These are phyloP conservation scores for Coptodon rendalli DNA, from an alignment of 2,113 vertebrate genomes.

Conservation along the genomic window DNA sequence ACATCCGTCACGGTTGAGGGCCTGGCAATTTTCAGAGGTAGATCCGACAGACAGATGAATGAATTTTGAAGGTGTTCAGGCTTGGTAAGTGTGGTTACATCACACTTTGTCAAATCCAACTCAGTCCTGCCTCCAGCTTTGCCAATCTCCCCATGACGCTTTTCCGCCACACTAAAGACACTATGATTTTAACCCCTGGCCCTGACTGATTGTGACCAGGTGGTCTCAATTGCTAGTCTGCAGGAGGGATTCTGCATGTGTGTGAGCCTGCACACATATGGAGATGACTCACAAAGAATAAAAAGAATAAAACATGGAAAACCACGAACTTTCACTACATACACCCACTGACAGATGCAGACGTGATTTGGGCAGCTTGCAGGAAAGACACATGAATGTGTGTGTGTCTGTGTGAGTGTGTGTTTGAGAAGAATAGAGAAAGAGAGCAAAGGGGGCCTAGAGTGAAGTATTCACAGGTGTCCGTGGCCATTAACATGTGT, in stretches of 20 bases:
- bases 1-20: not conserved
- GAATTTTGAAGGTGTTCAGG: conserved; percentile 7
- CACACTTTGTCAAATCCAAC: not conserved
- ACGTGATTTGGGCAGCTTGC: conserved; percentile 25
- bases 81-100: not conserved
- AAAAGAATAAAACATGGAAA: conserved; percentile 45
- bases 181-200: conserved; percentile 68
- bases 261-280: conserved; percentile 17
- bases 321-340: conserved; percentile 40
- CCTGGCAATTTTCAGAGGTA: not conserved
- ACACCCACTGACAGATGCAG: conserved; percentile 28
- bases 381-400: not conserved
- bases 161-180: conserved; percentile 44
- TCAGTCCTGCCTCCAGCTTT: conserved; percentile 8
- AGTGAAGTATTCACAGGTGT: conserved; percentile 63
- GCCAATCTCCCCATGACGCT: conserved; percentile 12
- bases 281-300: conserved; percentile 48
- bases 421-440: not conserved
- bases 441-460: not conserved
- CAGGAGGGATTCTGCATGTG: conserved; percentile 11
- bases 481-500: conserved; percentile 46
- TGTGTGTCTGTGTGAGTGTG: not conserved
- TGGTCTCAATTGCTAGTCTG: conserved; percentile 38
- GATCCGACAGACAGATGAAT: not conserved
- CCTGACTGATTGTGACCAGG: conserved; percentile 60